Percentiles rank a stretch among this genome's conserved stretches.
Conservation (phyloP, 2,797 vertebrate species). For the Ptychobarbus kaznakovi region DNA sequence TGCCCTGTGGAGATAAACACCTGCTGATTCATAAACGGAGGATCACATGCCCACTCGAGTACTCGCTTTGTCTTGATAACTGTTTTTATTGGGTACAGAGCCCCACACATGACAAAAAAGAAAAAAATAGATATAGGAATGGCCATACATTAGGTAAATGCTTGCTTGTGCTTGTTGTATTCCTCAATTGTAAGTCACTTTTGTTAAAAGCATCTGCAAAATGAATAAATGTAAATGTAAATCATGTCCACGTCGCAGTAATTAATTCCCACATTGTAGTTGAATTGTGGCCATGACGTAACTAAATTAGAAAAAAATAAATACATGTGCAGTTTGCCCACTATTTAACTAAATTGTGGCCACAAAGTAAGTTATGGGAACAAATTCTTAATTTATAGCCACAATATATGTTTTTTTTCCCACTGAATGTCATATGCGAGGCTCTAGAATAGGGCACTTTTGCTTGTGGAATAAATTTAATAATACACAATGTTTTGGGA, state of each 20-base stretch:
- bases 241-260: background rate
- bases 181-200: too few species aligned
- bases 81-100: background rate
- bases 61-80: background rate
- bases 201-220: too few species aligned
- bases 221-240: too few species aligned
- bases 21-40: constrained; percentile 9
- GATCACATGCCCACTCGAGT: background rate
- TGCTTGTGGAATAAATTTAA: background rate
- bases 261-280: background rate
- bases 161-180: background rate
- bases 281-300: background rate
- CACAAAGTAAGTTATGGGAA: background rate
- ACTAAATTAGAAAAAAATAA: background rate
- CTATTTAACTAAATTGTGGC: background rate
- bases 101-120: background rate
- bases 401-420: background rate
- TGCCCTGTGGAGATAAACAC: constrained; percentile 27
- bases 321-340: background rate
- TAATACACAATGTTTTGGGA: background rate
- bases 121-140: background rate
- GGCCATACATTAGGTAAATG: background rate
- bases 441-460: background rate
- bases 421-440: background rate
- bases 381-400: background rate